Conservation (phyloP, 2,888 invertebrate genomes). For the Polia nebulosa region DNA sequence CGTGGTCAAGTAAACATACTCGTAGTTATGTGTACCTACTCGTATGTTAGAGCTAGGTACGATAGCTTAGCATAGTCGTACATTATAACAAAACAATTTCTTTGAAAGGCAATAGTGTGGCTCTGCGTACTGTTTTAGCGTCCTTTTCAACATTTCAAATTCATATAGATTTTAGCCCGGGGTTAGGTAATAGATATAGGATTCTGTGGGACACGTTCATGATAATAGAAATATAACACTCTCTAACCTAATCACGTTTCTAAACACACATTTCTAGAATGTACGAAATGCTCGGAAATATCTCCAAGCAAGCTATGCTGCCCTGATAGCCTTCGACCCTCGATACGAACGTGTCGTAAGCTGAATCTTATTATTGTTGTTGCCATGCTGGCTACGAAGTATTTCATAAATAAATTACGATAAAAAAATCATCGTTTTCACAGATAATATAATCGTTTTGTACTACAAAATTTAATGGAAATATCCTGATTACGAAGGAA, state of each 20-base stretch:
- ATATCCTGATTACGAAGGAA: constrained; percentile 22
- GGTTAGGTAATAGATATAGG: neutral
- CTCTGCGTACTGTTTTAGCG: too few species aligned
- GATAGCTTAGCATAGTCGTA: neutral
- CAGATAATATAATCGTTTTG: too few species aligned
- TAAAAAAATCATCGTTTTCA: too few species aligned
- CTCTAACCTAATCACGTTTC: constrained; percentile 46
- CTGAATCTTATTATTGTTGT: constrained; percentile 56
- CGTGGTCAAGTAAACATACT: constrained; percentile 31
- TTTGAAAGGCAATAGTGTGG: neutral
- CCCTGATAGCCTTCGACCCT: constrained; percentile 78
- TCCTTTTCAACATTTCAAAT: too few species aligned
- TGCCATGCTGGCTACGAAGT: constrained; percentile 43
- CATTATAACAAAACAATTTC: neutral
- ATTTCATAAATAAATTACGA: constrained; percentile 29
- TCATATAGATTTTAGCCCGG: neutral
- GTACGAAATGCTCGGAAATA: constrained; percentile 58
- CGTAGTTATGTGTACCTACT: too few species aligned
- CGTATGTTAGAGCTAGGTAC: constrained; percentile 20
- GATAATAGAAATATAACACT: constrained; percentile 13
- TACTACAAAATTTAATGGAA: constrained; percentile 12
- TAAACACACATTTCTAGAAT: constrained; percentile 71
- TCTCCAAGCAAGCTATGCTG: constrained; percentile 64
- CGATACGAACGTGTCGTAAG: constrained; percentile 60
- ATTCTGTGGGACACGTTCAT: neutral